phyloP scores from a whole-genome alignment of 2,888 invertebrate genomes.

The Eremobia ochroleuca region DNA sequence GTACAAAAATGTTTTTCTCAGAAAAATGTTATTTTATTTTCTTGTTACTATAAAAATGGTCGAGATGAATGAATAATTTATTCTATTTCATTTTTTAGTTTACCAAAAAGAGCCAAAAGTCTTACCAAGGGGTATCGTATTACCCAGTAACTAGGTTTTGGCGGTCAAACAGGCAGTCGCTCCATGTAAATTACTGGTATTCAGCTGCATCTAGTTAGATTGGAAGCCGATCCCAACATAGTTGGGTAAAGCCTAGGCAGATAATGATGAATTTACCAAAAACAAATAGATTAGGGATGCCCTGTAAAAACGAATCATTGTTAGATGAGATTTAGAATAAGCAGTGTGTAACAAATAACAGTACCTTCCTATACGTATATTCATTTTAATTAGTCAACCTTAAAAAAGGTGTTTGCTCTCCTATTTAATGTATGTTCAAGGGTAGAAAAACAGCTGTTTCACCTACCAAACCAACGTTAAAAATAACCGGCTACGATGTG shows the following conservation, averaged over 20 bases:
- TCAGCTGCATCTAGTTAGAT: not conserved
- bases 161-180: not conserved
- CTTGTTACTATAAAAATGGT: not conserved
- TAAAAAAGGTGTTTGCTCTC: not conserved
- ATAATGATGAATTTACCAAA: not conserved
- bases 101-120: not conserved
- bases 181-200: not conserved
- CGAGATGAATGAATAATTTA: not conserved
- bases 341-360: not conserved
- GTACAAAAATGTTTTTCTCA: not conserved
- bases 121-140: not conserved
- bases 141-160: not conserved
- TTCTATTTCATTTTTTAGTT: not conserved
- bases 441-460: not conserved
- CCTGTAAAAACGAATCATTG: not conserved
- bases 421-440: not conserved
- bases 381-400: not conserved
- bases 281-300: not conserved
- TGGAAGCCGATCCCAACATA: not conserved
- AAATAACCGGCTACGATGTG: not conserved
- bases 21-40: not conserved
- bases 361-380: not conserved
- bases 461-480: not conserved
- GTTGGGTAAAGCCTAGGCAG: not conserved
- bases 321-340: not conserved